A percentile compares a stretch with the other conserved stretches of the same genome.
Conservation (phyloP, 2,113 vertebrate species). For the Cottus gobio region DNA sequence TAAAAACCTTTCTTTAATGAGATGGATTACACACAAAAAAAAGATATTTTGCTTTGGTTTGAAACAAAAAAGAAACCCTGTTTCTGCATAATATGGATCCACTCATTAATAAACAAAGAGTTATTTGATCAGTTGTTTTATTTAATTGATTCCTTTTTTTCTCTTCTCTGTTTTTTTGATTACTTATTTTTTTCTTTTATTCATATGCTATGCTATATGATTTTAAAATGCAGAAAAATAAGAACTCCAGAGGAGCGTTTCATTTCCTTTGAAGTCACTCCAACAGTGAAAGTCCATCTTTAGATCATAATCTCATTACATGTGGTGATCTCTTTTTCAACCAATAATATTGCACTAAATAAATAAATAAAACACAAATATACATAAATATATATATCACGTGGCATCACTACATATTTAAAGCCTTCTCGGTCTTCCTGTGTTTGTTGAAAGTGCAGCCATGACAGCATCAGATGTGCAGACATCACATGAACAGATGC, state of each 20-base stretch:
- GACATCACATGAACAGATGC: conserved; percentile 37
- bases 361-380: too few relatives aligned
- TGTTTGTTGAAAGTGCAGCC: conserved; percentile 8
- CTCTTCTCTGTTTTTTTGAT: neutral
- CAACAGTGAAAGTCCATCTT: neutral
- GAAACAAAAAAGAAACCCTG: neutral
- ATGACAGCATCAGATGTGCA: conserved; percentile 9
- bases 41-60: neutral
- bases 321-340: too few relatives aligned
- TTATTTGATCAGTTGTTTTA: neutral
- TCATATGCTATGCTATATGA: neutral
- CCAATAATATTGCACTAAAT: neutral
- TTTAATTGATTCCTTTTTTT: neutral
- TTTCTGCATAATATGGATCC: neutral
- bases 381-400: neutral
- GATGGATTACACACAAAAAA: neutral
- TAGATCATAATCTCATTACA: neutral
- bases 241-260: neutral
- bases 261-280: neutral
- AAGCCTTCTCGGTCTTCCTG: neutral
- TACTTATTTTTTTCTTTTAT: neutral
- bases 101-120: neutral
- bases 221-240: neutral
- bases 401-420: neutral
- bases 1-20: neutral